Percentiles rank a stretch among this genome's conserved stretches.
These are phyloP conservation scores for Chamaedrilus cognettii DNA, from an alignment of 2,888 invertebrate species.

Conservation along the genomic window DNA sequence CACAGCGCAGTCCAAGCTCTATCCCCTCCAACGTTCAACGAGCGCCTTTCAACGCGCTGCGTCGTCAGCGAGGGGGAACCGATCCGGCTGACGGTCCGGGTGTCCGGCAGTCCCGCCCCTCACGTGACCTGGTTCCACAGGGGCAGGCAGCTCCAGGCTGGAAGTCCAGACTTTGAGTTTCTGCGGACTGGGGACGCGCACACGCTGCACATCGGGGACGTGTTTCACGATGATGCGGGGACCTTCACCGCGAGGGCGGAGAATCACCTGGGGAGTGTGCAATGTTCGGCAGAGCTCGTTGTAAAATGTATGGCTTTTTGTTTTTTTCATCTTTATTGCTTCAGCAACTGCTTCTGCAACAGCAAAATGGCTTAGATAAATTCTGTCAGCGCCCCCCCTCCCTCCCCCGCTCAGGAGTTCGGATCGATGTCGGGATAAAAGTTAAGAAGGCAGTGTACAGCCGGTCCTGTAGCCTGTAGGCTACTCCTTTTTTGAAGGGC, in stretches of 20 bases:
- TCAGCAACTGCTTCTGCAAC: too few species aligned
- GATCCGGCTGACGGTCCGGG: constrained; percentile 51
- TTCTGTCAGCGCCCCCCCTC: too few species aligned
- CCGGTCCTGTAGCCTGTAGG: too few species aligned
- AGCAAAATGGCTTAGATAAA: too few species aligned
- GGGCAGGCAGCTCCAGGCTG: too few species aligned
- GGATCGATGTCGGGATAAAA: too few species aligned
- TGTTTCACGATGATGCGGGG: constrained; percentile 60
- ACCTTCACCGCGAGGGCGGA: constrained; percentile 55
- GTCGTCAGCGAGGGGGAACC: constrained; percentile 47
- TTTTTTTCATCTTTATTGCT: too few species aligned
- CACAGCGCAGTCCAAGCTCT: too few species aligned
- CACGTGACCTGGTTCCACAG: constrained; percentile 57
- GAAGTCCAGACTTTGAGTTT: too few species aligned
- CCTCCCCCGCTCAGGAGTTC: too few species aligned
- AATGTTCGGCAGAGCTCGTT: neutral
- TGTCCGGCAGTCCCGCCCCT: constrained; percentile 52
- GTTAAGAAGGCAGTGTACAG: too few species aligned
- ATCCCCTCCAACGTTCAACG: neutral
- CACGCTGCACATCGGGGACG: constrained; percentile 72
- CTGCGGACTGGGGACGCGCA: constrained; percentile 70
- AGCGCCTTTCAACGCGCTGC: neutral
- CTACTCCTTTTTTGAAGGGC: too few species aligned
- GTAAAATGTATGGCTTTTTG: neutral
- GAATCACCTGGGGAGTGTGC: constrained; percentile 35